Base-by-base conservation (phyloP, 2,113 vertebrate species). In the Athene noctua region DNA sequence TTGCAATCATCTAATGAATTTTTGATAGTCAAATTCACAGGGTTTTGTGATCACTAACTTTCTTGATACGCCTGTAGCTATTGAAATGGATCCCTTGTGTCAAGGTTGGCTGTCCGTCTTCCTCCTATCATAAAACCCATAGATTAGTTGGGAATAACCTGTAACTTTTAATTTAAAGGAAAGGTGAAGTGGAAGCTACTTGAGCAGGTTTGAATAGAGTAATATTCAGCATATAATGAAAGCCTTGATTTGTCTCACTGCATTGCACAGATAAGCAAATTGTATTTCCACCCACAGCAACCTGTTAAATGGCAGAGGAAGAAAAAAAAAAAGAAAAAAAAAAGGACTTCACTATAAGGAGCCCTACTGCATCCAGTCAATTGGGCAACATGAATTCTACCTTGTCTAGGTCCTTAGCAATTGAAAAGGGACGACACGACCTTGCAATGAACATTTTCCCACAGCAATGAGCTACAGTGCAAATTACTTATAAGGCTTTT, bases 1-100 rank as follows among this genome's bases (percentile, higher is more conserved):
- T 78, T 83, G 89, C 95, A 94, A 80, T 88, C 55, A 1, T 90
- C 74, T 96, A 92, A 97, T 96, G 94, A 95, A 96, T 97, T 95
- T 97, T 97, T 94, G 91, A 94, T 90, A 84, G 88, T 73, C 68
- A 67, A 59, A 94, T 96, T 95, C 89, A 63, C 81, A 92, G 74
- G 62, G 70, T 21, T 95, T 96, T 94, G 91, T 90, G 93, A 94
- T 97, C 75, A 21, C 65, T 68, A 82, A 92, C 92, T 94, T 95
- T 86, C 86, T 87, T 79, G 88, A 57, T 94, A 91, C 3, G 21
- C 81, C 70, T 55, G 73, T 55, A 94, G 86, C 86, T 87, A 23
- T 87, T 95, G 96, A 95, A 89, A 96, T 55, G 82, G 78, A 87
- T 95, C 80, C 89, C 92, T 52, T 47, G 77, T 90, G 95, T 51